Base-by-base conservation (phyloP, 2,888 invertebrate species). In the Malthinus flaveolus region DNA sequence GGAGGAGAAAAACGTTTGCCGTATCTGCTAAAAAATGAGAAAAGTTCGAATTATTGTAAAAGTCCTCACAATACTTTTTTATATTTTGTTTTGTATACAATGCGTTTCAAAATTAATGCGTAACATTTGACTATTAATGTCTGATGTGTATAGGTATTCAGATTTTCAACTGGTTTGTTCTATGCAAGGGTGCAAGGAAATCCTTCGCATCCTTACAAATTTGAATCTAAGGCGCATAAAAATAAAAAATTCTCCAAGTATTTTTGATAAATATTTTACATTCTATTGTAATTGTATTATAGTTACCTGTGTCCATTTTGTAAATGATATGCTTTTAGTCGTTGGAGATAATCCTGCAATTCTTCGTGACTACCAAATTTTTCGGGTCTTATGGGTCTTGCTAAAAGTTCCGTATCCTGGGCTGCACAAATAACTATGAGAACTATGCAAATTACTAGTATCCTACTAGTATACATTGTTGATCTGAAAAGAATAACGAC, bases 371-470 rank as follows among this genome's bases (percentile, higher is more conserved):
- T 65, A 45, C 60, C 52, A 47, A 66, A 62, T 49, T 58, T 59
- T 32, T 66, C 66, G 6, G 65, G 66, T 49, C 66, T 50, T 51
- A 63, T 62, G 46, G 68, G 62, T 47, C 66, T 36, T 15, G 53
- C 39, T 12, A 64, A 42, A 5, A 62, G 57, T 37, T 59, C 57
- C 54, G 51, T 47, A 34, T 54, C 55, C 15, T 56, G 56, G 10
- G 63, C 56, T 10, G 58, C 57, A 42, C 54, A 52, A n/a, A 62
- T 33, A 8, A 63, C 37, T 46, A 59, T 51, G 44, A 61, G 39
- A 36, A 61, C 56, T 50, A 62, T 49, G 45, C 52, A 55, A 37
- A 60, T 49, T 7, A 62, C 49, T 45, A 62, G 37, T 50, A 63
- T 48, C 23, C 58, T 61, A 58, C 59, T 55, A 44, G 59, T 62